Conservation (phyloP, 2,888 invertebrate species). For the Drepana falcataria region DNA sequence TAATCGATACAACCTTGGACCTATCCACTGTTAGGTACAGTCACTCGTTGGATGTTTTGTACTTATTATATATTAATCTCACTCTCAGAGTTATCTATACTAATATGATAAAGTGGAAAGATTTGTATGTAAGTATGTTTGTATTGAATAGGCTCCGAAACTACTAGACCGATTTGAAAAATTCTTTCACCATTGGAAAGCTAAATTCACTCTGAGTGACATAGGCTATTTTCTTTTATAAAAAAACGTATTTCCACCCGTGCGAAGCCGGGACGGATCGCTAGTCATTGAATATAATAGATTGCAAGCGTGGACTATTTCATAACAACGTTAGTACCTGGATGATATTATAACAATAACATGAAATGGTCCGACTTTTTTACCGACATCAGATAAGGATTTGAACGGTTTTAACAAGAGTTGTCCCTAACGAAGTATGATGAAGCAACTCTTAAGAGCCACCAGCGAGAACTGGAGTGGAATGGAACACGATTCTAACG, state of each 20-base stretch:
- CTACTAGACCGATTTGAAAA: too few species aligned
- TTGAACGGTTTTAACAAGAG: background rate
- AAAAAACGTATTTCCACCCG: too few species aligned
- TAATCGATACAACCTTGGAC: conserved; percentile 40
- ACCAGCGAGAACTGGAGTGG: conserved; percentile 8
- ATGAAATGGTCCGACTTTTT: conserved; percentile 3
- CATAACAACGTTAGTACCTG: conserved; percentile 15
- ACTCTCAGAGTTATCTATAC: conserved; percentile 4
- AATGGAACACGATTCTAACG: conserved; percentile 35
- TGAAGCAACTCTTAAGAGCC: conserved; percentile 4
- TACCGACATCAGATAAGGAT: background rate
- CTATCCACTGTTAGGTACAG: conserved; percentile 27
- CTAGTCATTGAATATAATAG: too few species aligned
- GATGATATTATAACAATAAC: conserved; percentile 11
- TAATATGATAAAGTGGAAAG: too few species aligned
- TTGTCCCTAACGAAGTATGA: background rate
- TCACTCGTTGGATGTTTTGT: conserved; percentile 25
- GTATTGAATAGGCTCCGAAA: too few species aligned
- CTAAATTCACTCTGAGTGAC: too few species aligned
- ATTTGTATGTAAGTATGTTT: too few species aligned
- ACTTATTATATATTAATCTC: conserved; percentile 18
- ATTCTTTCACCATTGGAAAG: too few species aligned
- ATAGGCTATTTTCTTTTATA: too few species aligned
- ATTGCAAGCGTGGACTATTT: conserved; percentile 23
- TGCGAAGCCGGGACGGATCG: too few species aligned